These are phyloP conservation scores for Podocnemis expansa DNA, from an alignment of 2,113 vertebrate genomes.

Conservation along the genomic window DNA sequence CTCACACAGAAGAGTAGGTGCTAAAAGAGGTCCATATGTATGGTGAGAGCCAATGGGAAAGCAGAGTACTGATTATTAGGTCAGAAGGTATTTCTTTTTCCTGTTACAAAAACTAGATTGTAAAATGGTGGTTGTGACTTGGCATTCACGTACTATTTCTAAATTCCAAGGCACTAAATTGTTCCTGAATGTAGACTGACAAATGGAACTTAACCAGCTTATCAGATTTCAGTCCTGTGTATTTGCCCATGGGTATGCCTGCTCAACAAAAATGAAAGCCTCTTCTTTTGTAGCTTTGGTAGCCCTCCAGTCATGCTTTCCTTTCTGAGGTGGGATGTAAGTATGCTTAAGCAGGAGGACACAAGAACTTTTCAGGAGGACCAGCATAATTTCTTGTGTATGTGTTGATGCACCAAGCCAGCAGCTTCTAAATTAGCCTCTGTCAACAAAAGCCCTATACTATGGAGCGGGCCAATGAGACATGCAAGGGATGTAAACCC, in stretches of 20 bases:
- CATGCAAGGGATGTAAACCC: background rate
- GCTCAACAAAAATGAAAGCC: background rate
- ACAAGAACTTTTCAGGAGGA: background rate
- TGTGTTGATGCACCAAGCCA: background rate
- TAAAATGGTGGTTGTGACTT: background rate
- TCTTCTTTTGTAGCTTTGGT: background rate
- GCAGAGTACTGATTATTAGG: background rate
- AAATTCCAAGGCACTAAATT: background rate
- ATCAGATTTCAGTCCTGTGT: background rate
- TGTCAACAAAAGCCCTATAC: background rate
- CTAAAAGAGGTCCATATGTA: rapidly evolving
- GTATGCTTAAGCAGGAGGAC: background rate
- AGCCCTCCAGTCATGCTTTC: background rate
- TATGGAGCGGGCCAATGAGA: background rate
- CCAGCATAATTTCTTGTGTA: background rate
- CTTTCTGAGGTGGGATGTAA: background rate
- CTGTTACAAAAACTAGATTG: background rate
- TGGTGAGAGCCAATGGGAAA: background rate
- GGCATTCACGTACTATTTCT: background rate
- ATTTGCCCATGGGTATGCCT: background rate
- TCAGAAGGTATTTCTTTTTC: background rate
- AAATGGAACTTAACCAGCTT: background rate
- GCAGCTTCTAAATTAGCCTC: background rate
- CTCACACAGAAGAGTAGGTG: background rate
- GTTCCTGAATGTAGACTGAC: background rate